Conservation (phyloP, 35 echinoderm and acorn worm species). For the Holothuria glaberrima region DNA sequence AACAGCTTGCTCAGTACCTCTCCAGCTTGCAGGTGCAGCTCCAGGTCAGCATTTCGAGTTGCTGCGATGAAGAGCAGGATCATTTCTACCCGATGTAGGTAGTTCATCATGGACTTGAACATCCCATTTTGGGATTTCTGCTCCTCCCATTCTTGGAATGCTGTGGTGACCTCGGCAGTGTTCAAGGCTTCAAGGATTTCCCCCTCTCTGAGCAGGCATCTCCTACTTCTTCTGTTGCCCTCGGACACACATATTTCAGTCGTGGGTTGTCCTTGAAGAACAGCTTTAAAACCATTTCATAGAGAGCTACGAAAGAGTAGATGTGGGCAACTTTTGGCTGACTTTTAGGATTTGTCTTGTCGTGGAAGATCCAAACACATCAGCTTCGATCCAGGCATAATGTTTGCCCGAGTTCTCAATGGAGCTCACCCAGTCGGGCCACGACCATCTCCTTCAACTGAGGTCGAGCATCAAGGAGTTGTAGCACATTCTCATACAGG, state of each 20-base stretch:
- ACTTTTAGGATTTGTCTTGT: slow-evolving; percentile 65
- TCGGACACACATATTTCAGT: slow-evolving; percentile 5
- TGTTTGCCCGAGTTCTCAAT: slow-evolving; percentile 69
- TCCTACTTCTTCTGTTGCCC: not conserved
- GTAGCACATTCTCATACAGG: slow-evolving; percentile 3
- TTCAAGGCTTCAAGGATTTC: too few species aligned
- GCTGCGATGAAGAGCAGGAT: slow-evolving; percentile 3
- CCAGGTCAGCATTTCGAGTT: slow-evolving; percentile 12
- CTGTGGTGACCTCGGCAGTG: too few species aligned
- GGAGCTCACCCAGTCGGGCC: slow-evolving; percentile 31
- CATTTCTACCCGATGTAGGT: slow-evolving; percentile 16
- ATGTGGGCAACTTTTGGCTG: slow-evolving; percentile 7
- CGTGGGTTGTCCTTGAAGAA: slow-evolving; percentile 58
- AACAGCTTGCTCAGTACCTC: slow-evolving; percentile 22
- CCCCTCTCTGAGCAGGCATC: too few species aligned
- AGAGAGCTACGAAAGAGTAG: slow-evolving; percentile 52
- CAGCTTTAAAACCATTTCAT: slow-evolving; percentile 37
- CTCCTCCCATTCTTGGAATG: too few species aligned
- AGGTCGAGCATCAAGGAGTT: slow-evolving; percentile 17
- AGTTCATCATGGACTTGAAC: slow-evolving; percentile 56
- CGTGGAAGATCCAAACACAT: slow-evolving; percentile 66
- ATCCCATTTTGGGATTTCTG: too few species aligned
- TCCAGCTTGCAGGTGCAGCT: not conserved
- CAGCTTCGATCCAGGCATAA: slow-evolving; percentile 75
- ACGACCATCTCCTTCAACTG: not conserved